phyloP scores from a whole-genome alignment of 30 jellyfish, hydroid and myxozoan genomes.

The Turritopsis rubra region DNA sequence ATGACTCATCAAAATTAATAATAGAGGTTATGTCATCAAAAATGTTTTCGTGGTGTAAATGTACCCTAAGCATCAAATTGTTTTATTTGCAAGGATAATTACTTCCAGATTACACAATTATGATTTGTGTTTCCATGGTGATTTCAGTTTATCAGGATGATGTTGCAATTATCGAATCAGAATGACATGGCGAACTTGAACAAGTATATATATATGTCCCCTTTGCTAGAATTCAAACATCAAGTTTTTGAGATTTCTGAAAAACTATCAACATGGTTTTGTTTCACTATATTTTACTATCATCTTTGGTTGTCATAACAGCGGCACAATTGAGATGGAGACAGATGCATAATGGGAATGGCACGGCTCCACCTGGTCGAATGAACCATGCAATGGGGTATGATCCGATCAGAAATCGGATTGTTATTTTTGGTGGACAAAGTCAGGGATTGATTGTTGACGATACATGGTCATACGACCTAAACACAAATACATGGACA shows the following conservation, averaged over 20 bases:
- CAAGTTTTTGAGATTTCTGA: too few species aligned
- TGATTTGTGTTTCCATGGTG: background rate
- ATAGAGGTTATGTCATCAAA: too few species aligned
- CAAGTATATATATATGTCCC: background rate
- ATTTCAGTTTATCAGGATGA: background rate
- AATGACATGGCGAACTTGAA: background rate
- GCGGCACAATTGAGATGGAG: conserved; percentile 37
- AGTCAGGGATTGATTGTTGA: background rate
- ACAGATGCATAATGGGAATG: conserved; percentile 14
- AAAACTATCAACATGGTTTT: too few species aligned
- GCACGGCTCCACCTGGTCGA: conserved; percentile 42
- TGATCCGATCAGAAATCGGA: conserved; percentile 21
- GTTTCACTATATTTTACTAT: too few species aligned
- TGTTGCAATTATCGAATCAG: background rate
- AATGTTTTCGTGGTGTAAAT: too few species aligned
- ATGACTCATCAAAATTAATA: too few species aligned
- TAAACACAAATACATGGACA: conserved; percentile 26
- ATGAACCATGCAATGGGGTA: conserved; percentile 46
- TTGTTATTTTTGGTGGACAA: conserved; percentile 53
- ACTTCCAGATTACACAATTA: background rate
- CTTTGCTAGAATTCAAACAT: too few species aligned
- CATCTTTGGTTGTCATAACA: conserved; percentile 7
- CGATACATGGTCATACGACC: conserved; percentile 55
- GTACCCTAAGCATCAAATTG: too few species aligned
- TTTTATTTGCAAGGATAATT: background rate